Conservation (phyloP, 2,888 invertebrate species). For the Tromatobia lineatoria region DNA sequence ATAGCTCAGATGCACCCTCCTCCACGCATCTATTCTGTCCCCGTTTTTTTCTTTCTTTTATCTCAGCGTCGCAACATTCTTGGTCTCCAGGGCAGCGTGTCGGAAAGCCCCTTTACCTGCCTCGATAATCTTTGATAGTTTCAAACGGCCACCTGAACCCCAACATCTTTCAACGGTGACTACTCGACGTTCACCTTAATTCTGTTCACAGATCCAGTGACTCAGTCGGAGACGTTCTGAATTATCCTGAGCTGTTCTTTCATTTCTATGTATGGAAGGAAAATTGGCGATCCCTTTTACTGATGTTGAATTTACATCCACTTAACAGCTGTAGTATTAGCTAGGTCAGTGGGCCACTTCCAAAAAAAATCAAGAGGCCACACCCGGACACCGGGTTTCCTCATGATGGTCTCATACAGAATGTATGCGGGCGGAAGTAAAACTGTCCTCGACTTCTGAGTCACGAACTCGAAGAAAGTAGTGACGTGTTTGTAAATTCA, state of each 20-base stretch:
- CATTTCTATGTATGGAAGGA: not conserved
- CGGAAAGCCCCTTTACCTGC: constrained; percentile 66
- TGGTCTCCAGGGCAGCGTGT: constrained; percentile 50
- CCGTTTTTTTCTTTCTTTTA: constrained; percentile 47
- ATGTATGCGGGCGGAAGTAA: constrained; percentile 78
- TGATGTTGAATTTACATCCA: too few relatives aligned
- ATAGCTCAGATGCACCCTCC: constrained; percentile 57
- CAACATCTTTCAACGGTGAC: too few relatives aligned
- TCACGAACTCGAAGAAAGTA: constrained; percentile 72
- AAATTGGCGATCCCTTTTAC: constrained; percentile 23
- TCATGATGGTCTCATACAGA: constrained; percentile 55
- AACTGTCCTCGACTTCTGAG: constrained; percentile 45
- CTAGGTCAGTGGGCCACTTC: constrained; percentile 77
- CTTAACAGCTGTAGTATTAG: constrained; percentile 38
- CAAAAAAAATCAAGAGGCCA: constrained; percentile 24
- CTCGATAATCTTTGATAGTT: not conserved
- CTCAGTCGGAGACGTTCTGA: constrained; percentile 5
- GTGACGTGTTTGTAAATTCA: constrained; percentile 53
- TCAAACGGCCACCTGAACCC: not conserved
- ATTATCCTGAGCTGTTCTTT: constrained; percentile 13
- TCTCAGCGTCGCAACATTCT: constrained; percentile 62
- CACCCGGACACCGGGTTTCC: not conserved
- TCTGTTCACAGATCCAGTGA: not conserved
- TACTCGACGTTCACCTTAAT: constrained; percentile 10
- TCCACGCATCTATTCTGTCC: constrained; percentile 43